Base-by-base conservation (phyloP, 1,140 invertebrate species). In the Leptonema lineaticorne region DNA sequence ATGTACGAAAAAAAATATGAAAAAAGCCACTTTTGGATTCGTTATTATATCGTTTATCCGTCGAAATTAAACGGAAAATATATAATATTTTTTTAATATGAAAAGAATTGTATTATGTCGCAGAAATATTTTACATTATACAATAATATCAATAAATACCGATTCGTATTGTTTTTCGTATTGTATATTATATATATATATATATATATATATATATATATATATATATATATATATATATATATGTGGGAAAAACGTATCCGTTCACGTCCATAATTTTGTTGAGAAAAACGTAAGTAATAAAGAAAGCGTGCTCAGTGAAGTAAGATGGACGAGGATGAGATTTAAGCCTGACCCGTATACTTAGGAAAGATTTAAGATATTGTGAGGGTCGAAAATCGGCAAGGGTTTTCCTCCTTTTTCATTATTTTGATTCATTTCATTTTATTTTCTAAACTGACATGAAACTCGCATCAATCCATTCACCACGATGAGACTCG, bases 311-410 rank as follows among this genome's bases (percentile, higher is more conserved):
- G 57, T 59, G 57, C 26, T 59, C 57, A 28, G 28, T 28, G 27
- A 59, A 59, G 57, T 59, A 59, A 33, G 57, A 59, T 59, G 30
- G 57, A 59, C 57, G 57, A 30, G 57, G 30, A 59, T 59, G 57
- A 37, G 24, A 29, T 29, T 59, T 59, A 59, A 59, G 57, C 30
- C 28, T 59, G 57, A 59, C 57, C 57, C 57, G 57, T 37, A 59
- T 59, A 59, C 57, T 59, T 59, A 59, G 4, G 30, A 37, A 22
- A 59, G 57, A 59, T 59, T 59, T 59, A 59, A 59, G 57, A 59
- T 59, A 59, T 59, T 29, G 57, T n/a, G 6, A 16, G 30, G 57
- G 30, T 33, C 57, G 28, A 59, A 22, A 59, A 59, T 59, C 30
- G 28, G 30, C 3, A 59, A 28, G 57, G 9, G n/a, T 45, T n/a